Evolutionary conservation across 2,888 invertebrate genomes (phyloP), one percentile per base, ranked within the genome.

Genomic region (Scaptomyza polygonia): DNA sequence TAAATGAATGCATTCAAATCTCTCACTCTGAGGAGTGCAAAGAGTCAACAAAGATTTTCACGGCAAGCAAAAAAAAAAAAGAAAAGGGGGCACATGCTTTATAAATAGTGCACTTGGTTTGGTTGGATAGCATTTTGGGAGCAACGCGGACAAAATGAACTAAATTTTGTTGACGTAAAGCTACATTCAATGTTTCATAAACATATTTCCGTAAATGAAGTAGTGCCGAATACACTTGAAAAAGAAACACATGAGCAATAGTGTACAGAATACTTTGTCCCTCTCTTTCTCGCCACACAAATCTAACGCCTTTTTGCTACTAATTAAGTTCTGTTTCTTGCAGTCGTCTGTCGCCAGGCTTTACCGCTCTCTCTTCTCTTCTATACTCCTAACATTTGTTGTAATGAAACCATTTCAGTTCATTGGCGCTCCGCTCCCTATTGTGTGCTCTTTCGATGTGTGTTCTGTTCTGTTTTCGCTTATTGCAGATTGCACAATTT

Each of bases 321-420:
- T 83, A 84, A 83, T 81, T 77, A 77, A 80, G 86, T 83, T 86
- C 66, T 77, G 67, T 73, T 81, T 79, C 72, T 61, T 77, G 25
- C 57, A 66, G 58, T 71, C 55, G 40, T 42, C 68, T 44, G 36
- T 52, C 63, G 51, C 45, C 32, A 12, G 44, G 39, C 32, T 43
- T 49, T 63, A 40, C 66, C 43, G 42, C 58, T 47, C 34, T 36
- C 8, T 42, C 32, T 25, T 16, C 42, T 44, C 12, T 36, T 18
- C 57, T 12, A 8, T 36, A 36, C 39, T 16, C 39, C 39, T 8
- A 30, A 30, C 36, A 14, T 36, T 14, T 42, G 40, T 55, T 82
- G 54, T 61, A 79, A 73, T 73, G 80, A 83, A 86, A 80, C 56
- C 78, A 86, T 80, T 81, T 80, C 84, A 83, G 80, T 86, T 81